phyloP scores from a whole-genome alignment of 1,140 invertebrate species.

The Octopus sinensis region DNA sequence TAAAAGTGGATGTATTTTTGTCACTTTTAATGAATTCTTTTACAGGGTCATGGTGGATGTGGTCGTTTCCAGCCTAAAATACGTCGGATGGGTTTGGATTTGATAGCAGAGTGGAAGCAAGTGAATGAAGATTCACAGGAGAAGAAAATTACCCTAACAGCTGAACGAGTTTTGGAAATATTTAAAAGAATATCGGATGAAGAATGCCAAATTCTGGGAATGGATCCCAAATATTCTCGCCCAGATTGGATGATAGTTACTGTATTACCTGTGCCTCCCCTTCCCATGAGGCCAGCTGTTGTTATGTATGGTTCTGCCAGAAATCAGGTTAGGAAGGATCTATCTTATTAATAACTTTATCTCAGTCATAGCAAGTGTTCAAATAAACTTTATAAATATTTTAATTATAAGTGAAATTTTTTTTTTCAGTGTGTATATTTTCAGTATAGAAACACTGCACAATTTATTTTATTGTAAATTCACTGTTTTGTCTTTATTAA shows the following conservation, averaged over 20 bases:
- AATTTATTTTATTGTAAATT: too few species aligned
- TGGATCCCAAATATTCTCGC: slow-evolving; percentile 91
- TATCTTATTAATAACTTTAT: too few species aligned
- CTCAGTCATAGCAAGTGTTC: too few species aligned
- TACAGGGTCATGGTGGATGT: slow-evolving; percentile 87
- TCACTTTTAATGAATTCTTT: slow-evolving; percentile 1
- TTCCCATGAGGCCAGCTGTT: slow-evolving; percentile 89
- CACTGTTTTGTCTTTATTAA: too few species aligned
- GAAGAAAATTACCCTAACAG: slow-evolving; percentile 74
- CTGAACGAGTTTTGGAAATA: slow-evolving; percentile 94
- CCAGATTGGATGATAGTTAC: slow-evolving; percentile 99
- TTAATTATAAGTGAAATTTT: too few species aligned
- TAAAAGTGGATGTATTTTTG: neutral
- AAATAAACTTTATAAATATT: too few species aligned
- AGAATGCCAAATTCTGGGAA: slow-evolving; percentile 91
- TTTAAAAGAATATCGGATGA: slow-evolving; percentile 96
- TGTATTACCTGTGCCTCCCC: slow-evolving; percentile 92
- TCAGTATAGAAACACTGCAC: too few species aligned
- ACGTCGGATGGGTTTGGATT: slow-evolving; percentile 80
- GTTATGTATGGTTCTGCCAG: slow-evolving; percentile 98
- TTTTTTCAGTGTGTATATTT: too few species aligned
- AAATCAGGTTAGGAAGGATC: slow-evolving; percentile 67
- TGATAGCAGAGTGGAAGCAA: slow-evolving; percentile 96
- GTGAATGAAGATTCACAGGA: slow-evolving; percentile 93
- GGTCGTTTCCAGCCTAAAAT: slow-evolving; percentile 95